These are phyloP conservation scores for Cephalopterus ornatus DNA, from an alignment of 2,113 vertebrate genomes.

Conservation along the genomic window DNA sequence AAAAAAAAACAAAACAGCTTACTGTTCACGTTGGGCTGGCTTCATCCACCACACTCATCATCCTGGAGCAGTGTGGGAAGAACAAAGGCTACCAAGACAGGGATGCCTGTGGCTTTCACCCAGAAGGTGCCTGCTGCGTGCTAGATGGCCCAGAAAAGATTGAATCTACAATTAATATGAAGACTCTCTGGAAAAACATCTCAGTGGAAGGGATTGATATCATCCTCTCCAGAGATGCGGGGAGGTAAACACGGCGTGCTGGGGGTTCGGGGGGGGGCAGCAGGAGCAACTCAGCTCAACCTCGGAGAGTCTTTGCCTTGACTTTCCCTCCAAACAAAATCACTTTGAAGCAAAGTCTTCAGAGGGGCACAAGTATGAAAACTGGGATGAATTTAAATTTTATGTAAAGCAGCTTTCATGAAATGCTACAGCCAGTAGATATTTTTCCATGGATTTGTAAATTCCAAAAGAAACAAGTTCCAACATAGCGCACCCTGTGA, in stretches of 20 bases:
- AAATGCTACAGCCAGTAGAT: not conserved
- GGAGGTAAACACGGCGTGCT: conserved; percentile 67
- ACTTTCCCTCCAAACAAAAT: not conserved
- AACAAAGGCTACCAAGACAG: conserved; percentile 79
- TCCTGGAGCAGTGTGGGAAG: conserved; percentile 83
- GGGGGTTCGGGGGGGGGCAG: not conserved
- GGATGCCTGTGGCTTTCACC: conserved; percentile 77
- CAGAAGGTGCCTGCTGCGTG: conserved; percentile 74
- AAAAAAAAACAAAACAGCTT: conserved; percentile 62
- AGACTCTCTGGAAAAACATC: conserved; percentile 64
- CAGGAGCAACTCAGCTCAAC: not conserved
- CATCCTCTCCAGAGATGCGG: conserved; percentile 80
- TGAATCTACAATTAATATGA: conserved; percentile 78
- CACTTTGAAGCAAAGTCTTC: not conserved
- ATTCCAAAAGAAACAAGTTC: conserved; percentile 32
- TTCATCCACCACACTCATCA: conserved; percentile 69
- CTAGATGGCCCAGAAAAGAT: conserved; percentile 78
- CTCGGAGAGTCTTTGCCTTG: not conserved
- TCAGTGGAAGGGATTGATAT: conserved; percentile 67
- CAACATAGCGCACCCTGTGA: not conserved
- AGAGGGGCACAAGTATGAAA: not conserved
- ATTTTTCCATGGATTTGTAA: conserved; percentile 28
- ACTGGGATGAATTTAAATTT: not conserved
- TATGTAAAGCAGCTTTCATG: not conserved
- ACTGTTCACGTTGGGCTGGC: conserved; percentile 79